Conservation (phyloP, 2,888 invertebrate species). For the Harpagoxenus sublaevis region DNA sequence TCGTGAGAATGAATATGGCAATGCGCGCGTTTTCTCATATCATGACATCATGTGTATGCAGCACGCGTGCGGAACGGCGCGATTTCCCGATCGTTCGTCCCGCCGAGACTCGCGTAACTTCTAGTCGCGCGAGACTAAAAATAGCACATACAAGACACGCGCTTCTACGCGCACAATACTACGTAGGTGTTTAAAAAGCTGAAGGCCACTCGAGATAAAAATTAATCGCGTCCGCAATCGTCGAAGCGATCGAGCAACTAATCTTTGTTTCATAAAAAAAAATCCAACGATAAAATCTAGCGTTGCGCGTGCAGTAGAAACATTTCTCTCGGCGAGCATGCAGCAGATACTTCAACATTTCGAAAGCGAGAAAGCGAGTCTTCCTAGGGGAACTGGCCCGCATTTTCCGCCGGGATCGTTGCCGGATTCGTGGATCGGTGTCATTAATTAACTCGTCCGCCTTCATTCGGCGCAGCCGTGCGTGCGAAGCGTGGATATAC, state of each 20-base stretch:
- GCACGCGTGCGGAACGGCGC: background rate
- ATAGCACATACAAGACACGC: constrained; percentile 19
- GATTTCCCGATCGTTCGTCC: constrained; percentile 30
- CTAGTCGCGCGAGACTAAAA: constrained; percentile 22
- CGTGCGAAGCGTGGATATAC: background rate
- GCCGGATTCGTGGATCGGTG: constrained; percentile 10
- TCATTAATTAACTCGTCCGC: constrained; percentile 32
- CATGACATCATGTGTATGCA: background rate
- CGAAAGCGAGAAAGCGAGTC: background rate
- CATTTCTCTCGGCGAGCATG: background rate
- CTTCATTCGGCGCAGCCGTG: constrained; percentile 25
- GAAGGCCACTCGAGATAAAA: background rate
- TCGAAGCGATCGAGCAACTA: background rate
- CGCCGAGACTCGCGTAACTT: constrained; percentile 22
- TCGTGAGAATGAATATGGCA: constrained; percentile 53
- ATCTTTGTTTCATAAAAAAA: constrained; percentile 7
- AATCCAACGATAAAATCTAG: background rate
- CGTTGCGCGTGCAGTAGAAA: background rate
- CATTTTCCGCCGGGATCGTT: background rate
- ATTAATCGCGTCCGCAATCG: background rate
- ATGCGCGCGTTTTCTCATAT: background rate
- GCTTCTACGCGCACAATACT: background rate
- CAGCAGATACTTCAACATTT: background rate
- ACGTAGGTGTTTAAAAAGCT: background rate
- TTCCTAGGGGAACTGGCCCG: constrained; percentile 2